Percentiles rank a stretch among this genome's conserved stretches.
Conservation (phyloP, 2,888 invertebrate species). For the Baronia brevicornis region DNA sequence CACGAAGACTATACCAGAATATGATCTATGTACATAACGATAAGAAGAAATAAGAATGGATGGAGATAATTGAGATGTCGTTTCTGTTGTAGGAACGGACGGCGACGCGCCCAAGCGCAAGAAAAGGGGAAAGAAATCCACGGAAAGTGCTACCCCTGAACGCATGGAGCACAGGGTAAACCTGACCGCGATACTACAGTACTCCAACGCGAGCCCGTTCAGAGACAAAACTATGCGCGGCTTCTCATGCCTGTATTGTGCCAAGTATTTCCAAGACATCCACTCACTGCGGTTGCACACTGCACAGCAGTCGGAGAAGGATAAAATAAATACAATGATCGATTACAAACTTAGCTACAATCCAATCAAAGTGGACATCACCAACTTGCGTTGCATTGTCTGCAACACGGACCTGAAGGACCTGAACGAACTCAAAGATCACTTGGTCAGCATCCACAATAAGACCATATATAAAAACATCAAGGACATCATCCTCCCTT, state of each 20-base stretch:
- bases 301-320: constrained; percentile 50
- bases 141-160: constrained; percentile 63
- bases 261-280: constrained; percentile 50
- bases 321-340: constrained; percentile 60
- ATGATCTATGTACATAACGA: constrained; percentile 25
- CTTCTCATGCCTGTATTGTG: constrained; percentile 67
- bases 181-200: constrained; percentile 61
- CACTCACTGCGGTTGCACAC: constrained; percentile 53
- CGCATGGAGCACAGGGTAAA: constrained; percentile 68
- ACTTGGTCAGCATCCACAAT: constrained; percentile 44
- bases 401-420: constrained; percentile 51
- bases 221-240: constrained; percentile 61
- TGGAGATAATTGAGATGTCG: constrained; percentile 64
- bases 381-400: constrained; percentile 48
- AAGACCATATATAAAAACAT: constrained; percentile 56
- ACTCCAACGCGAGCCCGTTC: constrained; percentile 67
- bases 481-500: constrained; percentile 65
- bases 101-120: constrained; percentile 51
- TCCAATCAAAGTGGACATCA: constrained; percentile 65
- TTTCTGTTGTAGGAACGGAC: constrained; percentile 70
- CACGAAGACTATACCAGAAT: constrained; percentile 20
- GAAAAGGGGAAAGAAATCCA: constrained; percentile 59
- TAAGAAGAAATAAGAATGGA: constrained; percentile 38
- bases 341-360: constrained; percentile 69
- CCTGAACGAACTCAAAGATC: constrained; percentile 55